Conservation (phyloP, 92 coral and sea anemone genomes). For the Blastomussa wellsi region DNA sequence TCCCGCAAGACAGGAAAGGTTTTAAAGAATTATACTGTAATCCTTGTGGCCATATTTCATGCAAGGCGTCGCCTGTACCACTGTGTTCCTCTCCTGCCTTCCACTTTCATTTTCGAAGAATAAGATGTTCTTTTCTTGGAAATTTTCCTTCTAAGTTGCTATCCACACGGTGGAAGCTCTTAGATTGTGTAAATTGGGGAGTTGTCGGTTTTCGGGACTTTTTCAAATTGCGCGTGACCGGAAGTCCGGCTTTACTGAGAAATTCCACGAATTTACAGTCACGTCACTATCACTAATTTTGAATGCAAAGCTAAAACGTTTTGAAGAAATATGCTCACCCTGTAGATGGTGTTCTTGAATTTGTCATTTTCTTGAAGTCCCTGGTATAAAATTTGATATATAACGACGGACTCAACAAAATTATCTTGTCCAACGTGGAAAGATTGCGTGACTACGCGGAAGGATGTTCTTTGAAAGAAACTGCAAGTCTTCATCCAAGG, state of each 20-base stretch:
- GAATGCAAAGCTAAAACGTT: not conserved
- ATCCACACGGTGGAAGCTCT: not conserved
- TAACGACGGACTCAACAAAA: not conserved
- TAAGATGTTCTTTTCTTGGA: not conserved
- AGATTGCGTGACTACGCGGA: conserved; percentile 4
- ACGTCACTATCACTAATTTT: not conserved
- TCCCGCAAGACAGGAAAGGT: not conserved
- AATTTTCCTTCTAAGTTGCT: not conserved
- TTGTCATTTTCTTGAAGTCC: not conserved
- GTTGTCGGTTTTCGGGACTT: not conserved
- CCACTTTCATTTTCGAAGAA: not conserved
- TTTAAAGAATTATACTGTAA: not conserved
- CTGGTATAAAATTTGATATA: not conserved
- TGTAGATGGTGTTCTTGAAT: not conserved
- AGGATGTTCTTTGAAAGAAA: not conserved
- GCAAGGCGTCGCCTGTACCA: not conserved
- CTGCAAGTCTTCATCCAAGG: too few relatives aligned
- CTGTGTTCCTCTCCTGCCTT: too few relatives aligned
- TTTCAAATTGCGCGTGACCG: not conserved
- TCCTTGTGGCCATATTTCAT: not conserved
- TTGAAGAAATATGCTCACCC: not conserved
- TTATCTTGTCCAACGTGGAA: not conserved
- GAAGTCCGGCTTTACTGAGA: conserved; percentile 21
- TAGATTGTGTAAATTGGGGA: not conserved
- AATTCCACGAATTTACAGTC: not conserved